Base-by-base conservation (phyloP, 2,797 vertebrate species). In the Argentina silus region DNA sequence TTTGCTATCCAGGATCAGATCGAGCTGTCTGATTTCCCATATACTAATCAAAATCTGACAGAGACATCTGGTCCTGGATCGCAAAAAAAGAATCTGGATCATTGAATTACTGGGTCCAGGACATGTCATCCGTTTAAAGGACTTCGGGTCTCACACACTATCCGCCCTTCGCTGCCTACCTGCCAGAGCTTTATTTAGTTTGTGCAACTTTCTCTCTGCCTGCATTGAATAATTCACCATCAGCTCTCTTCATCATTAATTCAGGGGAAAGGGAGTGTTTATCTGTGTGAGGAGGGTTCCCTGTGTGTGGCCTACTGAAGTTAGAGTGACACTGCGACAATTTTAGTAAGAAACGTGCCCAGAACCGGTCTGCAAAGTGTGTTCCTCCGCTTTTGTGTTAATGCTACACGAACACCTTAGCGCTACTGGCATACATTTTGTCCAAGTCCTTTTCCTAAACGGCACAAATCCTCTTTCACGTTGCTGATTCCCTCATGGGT, bases 151-250 rank as follows among this genome's bases (percentile, higher is more conserved):
- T 36, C 27, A 36, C 27, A 36, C 27, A 36, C 27, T 36, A 1
- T 36, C 27, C 4, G 27, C 2, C 27, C 27, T 36, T 36, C 4
- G 27, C 27, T 36, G 27, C 27, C 27, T 36, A 1, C 27, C 1
- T 36, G 2, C 67, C 71, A 72, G 59, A 85, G 81, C 80, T 84
- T 78, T 83, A 80, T 89, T 88, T 81, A 81, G 87, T 86, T 87
- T 86, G 83, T 78, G 81, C 83, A 88, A 89, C 83, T 88, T 88
- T 90, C 81, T 85, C 77, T 87, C 82, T 81, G 75, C 81, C 73
- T 79, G 3, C 14, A 2, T 65, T 92, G 78, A 91, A 94, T 93
- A 85, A 93, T 93, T 92, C 77, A 93, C 65, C 73, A 72, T 77
- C 76, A 55, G 73, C 66, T 83, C 80, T 78, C 56, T 77, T 90